Evolutionary conservation across 2,797 vertebrate species (phyloP), one percentile per base, ranked within the genome.

Genomic region (Lepilemur septentrionalis): DNA sequence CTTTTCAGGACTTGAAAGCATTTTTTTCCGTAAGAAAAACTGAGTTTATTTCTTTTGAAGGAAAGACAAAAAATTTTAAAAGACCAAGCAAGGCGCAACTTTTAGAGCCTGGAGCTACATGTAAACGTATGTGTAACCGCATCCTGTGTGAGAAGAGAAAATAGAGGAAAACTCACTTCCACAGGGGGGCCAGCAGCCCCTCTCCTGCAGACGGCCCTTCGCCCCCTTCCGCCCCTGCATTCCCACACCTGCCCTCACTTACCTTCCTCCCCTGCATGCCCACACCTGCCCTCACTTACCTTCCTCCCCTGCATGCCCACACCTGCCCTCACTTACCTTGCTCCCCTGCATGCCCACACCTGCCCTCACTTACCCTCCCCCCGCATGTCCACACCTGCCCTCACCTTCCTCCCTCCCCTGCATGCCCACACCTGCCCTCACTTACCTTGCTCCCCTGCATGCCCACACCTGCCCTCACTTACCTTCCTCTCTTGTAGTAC

Each of bases 11-110:
- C 48, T 79, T 87, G 22, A 85, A 81, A 94, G 41, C 18, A 35
- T 14, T 41, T 92, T 78, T 55, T 89, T 89, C 61, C 65, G 87
- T 67, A 46, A 72, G 63, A 91, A 95, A 94, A 91, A 79, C 30
- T 69, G 59, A 79, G 28, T 75, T 81, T 84, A 32, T 90, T 81
- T 82, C 46, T 92, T 85, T 89, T 63, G 18, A 93, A 90, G 4
- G 20, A 91, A 91, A 95, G 92, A 52, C 12, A 69, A 76, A 94
- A 87, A 90, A 57, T 23, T n/a, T 55, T 25, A 10, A 81, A 91
- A 95, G 57, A 91, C 35, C 7, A 63, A 83, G n/a, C 41, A 43
- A 69, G 13, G 2, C 91, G 9, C 75, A 92, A 52, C 59, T 85
- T 85, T 85, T 43, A 76, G 52, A 82, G 48, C 38, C 70, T 76